Evolutionary conservation across 1,140 invertebrate species (phyloP), one percentile per base, ranked within the genome.

Genomic region (Solenopsis fugax): DNA sequence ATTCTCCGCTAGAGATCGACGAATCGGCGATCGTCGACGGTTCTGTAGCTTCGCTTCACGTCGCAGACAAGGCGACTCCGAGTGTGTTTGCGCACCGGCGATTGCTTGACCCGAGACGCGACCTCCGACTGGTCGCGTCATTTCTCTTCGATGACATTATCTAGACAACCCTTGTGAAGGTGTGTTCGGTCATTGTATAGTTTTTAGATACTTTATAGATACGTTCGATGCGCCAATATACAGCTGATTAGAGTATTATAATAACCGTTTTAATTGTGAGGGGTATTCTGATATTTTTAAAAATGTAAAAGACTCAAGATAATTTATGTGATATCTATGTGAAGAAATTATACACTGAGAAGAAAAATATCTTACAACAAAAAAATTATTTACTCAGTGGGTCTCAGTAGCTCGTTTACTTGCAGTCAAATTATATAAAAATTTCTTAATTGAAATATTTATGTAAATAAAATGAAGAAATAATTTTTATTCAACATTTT

Each of bases 91-190:
- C 58, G 29, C 29, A 76, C 24, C 71, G 58, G 45, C 75, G 82
- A 85, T 85, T 67, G 18, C 58, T 85, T 78, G 82, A 85, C 73
- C 58, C 60, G 21, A 65, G 72, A 13, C 29, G 71, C 41, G 69
- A 84, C 54, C 69, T n/a, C 67, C 71, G 77, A 69, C 78, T 75
- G 45, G 45, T 12, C 45, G 65, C 64, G 45, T 48, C 76, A 62
- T 65, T 65, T 78, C 76, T 82, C 78, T 41, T 62, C 56, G 50
- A 58, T 58, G 24, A 60, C 69, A 75, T 50, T 58, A 75, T 75
- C 41, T 41, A 34, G 64, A 56, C n/a, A 58, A 45, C 21, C 48
- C 65, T 56, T 18, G 77, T 13, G 21, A 81, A 81, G 50, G 37
- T 81, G 52, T 58, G 48, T 21, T 56, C 21, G 52, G 52, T 34